Percentiles rank a stretch among this genome's conserved stretches.
Evolutionary conservation across 2,888 invertebrate species (phyloP).

Genomic region (Cotesia congregata): DNA sequence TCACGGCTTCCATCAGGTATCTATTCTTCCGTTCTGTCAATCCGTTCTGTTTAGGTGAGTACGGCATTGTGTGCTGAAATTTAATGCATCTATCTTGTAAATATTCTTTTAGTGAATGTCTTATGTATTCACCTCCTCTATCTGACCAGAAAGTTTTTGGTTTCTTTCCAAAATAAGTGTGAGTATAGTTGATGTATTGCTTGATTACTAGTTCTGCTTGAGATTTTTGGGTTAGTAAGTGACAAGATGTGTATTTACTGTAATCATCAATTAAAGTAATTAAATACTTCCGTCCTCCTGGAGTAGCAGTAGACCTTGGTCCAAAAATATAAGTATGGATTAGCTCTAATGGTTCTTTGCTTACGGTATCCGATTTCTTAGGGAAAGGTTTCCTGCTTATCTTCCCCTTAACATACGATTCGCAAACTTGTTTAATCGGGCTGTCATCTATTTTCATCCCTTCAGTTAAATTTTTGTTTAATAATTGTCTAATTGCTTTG

Average conservation of each 20-base stretch:
- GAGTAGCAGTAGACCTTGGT: slow-evolving; percentile 14
- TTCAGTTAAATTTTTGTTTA: slow-evolving; percentile 24
- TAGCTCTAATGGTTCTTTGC: slow-evolving; percentile 12
- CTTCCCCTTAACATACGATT: slow-evolving; percentile 33
- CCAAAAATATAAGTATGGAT: slow-evolving; percentile 16
- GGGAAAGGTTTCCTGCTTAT: slow-evolving; percentile 35
- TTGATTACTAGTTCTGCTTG: slow-evolving; percentile 43
- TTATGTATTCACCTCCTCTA: slow-evolving; percentile 21
- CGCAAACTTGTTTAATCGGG: slow-evolving; percentile 22
- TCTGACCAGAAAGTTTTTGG: slow-evolving; percentile 33
- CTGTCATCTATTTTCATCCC: slow-evolving; percentile 36
- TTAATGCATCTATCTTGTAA: slow-evolving; percentile 20
- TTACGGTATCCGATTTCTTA: slow-evolving; percentile 13
- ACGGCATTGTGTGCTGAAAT: slow-evolving; percentile 29
- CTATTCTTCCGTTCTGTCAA: slow-evolving; percentile 33
- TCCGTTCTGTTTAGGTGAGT: slow-evolving; percentile 40
- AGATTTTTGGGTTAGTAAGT: neutral
- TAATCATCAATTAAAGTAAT: slow-evolving; percentile 29
- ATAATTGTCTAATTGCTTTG: slow-evolving; percentile 33
- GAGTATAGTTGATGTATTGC: slow-evolving; percentile 47
- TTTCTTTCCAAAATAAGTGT: neutral
- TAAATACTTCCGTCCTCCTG: slow-evolving; percentile 13
- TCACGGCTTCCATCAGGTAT: slow-evolving; percentile 24
- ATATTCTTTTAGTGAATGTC: slow-evolving; percentile 24
- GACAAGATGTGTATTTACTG: slow-evolving; percentile 26